Conservation (phyloP, 2,888 invertebrate species). For the Marasmarcha lunaedactyla region DNA sequence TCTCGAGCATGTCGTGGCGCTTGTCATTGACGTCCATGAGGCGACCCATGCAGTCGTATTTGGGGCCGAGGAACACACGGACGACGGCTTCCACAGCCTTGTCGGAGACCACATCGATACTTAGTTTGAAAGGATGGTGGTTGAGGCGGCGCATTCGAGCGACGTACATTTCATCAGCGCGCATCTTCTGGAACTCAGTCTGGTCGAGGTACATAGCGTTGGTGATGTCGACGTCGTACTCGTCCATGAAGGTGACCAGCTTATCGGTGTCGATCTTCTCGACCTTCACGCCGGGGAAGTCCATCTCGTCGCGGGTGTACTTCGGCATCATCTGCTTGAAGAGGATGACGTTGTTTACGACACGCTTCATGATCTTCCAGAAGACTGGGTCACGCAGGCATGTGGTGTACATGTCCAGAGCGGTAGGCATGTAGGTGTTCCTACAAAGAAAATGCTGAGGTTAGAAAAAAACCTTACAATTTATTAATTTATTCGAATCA, state of each 20-base stretch:
- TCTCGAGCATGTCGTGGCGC: slow-evolving; percentile 52
- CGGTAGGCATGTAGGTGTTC: slow-evolving; percentile 67
- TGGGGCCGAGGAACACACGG: slow-evolving; percentile 78
- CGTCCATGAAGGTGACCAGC: slow-evolving; percentile 77
- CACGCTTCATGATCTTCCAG: slow-evolving; percentile 76
- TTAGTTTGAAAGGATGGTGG: slow-evolving; percentile 74
- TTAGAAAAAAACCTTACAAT: not conserved
- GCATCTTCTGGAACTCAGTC: slow-evolving; percentile 56
- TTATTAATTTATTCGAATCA: not conserved
- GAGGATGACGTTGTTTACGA: slow-evolving; percentile 64
- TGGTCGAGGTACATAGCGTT: slow-evolving; percentile 69
- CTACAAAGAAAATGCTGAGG: slow-evolving; percentile 19
- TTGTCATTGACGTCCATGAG: slow-evolving; percentile 59
- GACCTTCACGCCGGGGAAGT: slow-evolving; percentile 74
- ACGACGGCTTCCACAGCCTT: slow-evolving; percentile 72
- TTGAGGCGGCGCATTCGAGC: slow-evolving; percentile 74
- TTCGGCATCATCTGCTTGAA: slow-evolving; percentile 71
- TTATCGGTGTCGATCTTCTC: slow-evolving; percentile 73
- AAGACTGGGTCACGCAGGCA: slow-evolving; percentile 79
- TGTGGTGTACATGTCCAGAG: slow-evolving; percentile 73
- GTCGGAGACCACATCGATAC: slow-evolving; percentile 67
- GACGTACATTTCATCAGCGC: slow-evolving; percentile 52
- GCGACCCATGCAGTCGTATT: slow-evolving; percentile 74
- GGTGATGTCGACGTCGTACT: slow-evolving; percentile 74
- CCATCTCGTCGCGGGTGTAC: slow-evolving; percentile 72